These are phyloP conservation scores for Drosophila lutescens DNA, from an alignment of 2,888 invertebrate genomes.

Conservation along the genomic window DNA sequence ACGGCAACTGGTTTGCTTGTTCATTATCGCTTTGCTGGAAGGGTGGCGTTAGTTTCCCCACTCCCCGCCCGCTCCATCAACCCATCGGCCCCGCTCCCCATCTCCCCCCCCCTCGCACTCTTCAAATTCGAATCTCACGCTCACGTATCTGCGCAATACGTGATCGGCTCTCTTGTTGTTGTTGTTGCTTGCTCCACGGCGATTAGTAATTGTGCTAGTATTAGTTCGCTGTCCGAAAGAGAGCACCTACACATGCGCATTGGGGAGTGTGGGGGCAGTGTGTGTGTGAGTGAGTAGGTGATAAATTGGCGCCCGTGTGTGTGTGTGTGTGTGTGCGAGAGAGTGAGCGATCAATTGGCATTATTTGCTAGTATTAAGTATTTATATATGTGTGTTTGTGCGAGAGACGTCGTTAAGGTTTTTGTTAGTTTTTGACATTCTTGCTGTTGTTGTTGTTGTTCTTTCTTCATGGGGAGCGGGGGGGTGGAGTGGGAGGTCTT, in stretches of 20 bases:
- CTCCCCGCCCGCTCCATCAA: neutral
- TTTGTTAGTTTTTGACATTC: constrained; percentile 76
- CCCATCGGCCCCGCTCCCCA: neutral
- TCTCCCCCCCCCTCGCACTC: constrained; percentile 8
- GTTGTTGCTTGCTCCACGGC: constrained; percentile 37
- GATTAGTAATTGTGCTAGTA: constrained; percentile 56
- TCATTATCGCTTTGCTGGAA: constrained; percentile 71
- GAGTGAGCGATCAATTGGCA: constrained; percentile 68
- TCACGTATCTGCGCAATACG: constrained; percentile 54
- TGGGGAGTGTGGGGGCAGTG: constrained; percentile 21
- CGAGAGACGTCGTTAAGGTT: constrained; percentile 49
- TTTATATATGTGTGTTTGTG: constrained; percentile 5
- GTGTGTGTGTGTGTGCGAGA: constrained; percentile 51
- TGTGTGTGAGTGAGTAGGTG: constrained; percentile 63
- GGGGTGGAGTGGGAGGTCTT: constrained; percentile 60
- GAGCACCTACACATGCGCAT: constrained; percentile 35
- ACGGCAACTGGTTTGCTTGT: constrained; percentile 73
- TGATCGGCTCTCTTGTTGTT: constrained; percentile 45
- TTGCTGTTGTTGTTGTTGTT: constrained; percentile 62
- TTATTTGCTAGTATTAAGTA: constrained; percentile 32
- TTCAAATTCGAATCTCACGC: constrained; percentile 41
- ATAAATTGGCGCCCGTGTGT: constrained; percentile 66
- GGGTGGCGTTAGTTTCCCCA: constrained; percentile 71
- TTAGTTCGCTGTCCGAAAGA: constrained; percentile 44
- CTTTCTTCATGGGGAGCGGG: constrained; percentile 34